These are phyloP conservation scores for Leptinotarsa peninsularis DNA, from an alignment of 2,888 invertebrate genomes.

Conservation along the genomic window DNA sequence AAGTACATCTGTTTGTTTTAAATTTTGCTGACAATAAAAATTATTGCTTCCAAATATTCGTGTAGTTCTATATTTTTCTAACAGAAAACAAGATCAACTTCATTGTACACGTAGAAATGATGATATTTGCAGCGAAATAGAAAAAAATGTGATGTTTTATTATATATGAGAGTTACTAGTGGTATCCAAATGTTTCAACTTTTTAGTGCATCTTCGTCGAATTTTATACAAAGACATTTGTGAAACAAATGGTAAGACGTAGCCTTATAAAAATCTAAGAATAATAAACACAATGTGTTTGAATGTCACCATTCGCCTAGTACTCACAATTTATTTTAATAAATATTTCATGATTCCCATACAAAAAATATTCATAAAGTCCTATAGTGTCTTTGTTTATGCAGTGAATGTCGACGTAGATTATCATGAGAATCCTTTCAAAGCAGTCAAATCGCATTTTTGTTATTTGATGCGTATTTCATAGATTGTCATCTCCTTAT, in stretches of 20 bases:
- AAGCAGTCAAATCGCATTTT: neutral
- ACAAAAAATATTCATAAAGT: constrained; percentile 9
- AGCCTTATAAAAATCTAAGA: constrained; percentile 46
- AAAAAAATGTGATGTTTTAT: neutral
- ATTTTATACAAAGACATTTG: constrained; percentile 46
- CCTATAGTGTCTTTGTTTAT: constrained; percentile 6
- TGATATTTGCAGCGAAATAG: too few relatives aligned
- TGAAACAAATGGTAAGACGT: constrained; percentile 48
- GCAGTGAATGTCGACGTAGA: neutral
- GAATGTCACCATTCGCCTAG: constrained; percentile 35
- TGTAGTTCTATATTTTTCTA: too few relatives aligned
- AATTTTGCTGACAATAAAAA: too few relatives aligned
- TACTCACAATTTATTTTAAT: constrained; percentile 33
- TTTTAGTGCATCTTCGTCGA: constrained; percentile 19
- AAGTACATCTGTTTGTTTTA: too few relatives aligned
- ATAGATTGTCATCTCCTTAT: too few relatives aligned
- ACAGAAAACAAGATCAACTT: too few relatives aligned
- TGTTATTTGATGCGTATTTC: neutral
- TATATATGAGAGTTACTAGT: neutral
- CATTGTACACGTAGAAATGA: too few relatives aligned
- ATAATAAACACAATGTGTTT: constrained; percentile 49
- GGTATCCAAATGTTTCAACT: constrained; percentile 17
- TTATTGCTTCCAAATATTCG: too few relatives aligned
- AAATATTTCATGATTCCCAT: constrained; percentile 38
- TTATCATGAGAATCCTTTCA: neutral